phyloP scores from a whole-genome alignment of 92 coral and sea anemone species.

The Porites cylindrica region DNA sequence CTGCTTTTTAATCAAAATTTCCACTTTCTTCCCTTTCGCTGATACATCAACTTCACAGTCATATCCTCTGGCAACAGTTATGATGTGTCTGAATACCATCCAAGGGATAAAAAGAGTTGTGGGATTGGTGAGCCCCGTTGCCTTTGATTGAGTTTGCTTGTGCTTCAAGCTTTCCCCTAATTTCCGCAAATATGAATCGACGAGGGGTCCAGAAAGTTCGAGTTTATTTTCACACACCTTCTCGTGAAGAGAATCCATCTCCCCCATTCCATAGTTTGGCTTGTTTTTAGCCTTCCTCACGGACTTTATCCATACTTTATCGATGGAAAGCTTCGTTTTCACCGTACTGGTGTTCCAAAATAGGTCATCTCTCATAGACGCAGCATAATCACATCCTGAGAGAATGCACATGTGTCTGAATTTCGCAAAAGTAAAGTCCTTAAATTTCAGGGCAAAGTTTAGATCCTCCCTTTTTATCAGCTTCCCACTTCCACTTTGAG shows the following conservation, averaged over 20 bases:
- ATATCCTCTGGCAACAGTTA: conserved; percentile 42
- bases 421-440: too few species aligned
- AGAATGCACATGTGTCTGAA: too few species aligned
- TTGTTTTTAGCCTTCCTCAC: conserved; percentile 38
- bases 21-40: conserved; percentile 27
- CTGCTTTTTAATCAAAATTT: neutral
- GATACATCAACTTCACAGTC: conserved; percentile 22
- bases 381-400: too few species aligned
- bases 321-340: conserved; percentile 52
- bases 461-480: too few species aligned
- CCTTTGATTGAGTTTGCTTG: conserved; percentile 47
- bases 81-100: conserved; percentile 54
- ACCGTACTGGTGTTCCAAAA: neutral
- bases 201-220: conserved; percentile 45
- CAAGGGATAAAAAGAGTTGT: conserved; percentile 50
- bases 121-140: conserved; percentile 61
- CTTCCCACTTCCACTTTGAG: too few species aligned
- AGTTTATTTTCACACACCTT: conserved; percentile 59
- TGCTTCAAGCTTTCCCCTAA: conserved; percentile 17
- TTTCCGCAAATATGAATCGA: conserved; percentile 51
- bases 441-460: too few species aligned
- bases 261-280: conserved; percentile 61
- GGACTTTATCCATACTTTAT: conserved; percentile 34
- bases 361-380: too few species aligned
- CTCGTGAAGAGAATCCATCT: conserved; percentile 56